These are phyloP conservation scores for Trachelus troglodyta DNA, from an alignment of 2,888 invertebrate species.

Conservation along the genomic window DNA sequence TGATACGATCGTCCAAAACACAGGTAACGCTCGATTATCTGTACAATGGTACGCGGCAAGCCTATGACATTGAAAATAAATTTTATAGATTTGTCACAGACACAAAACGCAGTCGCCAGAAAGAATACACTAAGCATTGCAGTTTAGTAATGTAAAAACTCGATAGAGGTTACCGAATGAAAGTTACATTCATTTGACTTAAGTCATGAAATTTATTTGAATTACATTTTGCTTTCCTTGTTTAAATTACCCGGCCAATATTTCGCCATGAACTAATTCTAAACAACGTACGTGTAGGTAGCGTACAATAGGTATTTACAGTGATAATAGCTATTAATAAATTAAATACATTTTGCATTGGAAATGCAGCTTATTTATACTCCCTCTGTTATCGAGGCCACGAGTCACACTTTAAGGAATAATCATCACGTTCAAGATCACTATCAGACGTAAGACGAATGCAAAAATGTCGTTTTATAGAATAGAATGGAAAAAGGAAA, in stretches of 20 bases:
- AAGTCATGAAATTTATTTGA: not conserved
- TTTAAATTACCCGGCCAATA: not conserved
- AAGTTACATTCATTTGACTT: not conserved
- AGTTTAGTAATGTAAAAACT: not conserved
- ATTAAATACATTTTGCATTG: not conserved
- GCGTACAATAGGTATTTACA: not conserved
- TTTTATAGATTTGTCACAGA: not conserved
- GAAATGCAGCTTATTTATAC: not conserved
- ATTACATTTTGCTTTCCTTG: not conserved
- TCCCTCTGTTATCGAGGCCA: not conserved
- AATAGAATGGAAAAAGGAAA: not conserved
- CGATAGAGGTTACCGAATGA: not conserved
- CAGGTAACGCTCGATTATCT: not conserved
- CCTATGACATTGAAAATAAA: not conserved
- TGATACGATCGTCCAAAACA: not conserved
- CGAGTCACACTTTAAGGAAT: not conserved
- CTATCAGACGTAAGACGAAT: not conserved
- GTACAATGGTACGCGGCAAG: not conserved
- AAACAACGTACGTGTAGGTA: not conserved
- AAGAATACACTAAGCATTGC: not conserved
- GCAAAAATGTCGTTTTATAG: not conserved
- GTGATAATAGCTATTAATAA: not conserved
- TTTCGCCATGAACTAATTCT: not conserved
- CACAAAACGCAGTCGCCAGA: not conserved
- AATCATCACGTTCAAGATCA: not conserved